Evolutionary conservation across 2,113 vertebrate species (phyloP).

Genomic region (Coryphaenoides rupestris): DNA sequence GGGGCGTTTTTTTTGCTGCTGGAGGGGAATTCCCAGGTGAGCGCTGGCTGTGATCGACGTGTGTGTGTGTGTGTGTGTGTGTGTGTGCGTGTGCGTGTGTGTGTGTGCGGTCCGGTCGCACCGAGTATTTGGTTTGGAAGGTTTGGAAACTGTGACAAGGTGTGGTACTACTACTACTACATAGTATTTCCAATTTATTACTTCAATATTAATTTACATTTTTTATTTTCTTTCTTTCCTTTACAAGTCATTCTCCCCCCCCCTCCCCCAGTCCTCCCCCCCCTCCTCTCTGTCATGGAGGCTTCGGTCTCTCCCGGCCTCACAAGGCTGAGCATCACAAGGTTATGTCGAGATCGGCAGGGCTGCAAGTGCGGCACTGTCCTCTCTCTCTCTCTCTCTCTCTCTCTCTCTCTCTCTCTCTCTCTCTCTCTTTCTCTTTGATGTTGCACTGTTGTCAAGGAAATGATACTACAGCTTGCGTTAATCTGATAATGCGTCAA

Average conservation of each 20-base stretch:
- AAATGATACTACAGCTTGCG: conserved; percentile 22
- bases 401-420: conserved; percentile 1
- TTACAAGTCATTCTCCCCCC: too few species aligned
- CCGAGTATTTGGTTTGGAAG: conserved; percentile 45
- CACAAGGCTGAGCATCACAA: conserved; percentile 3
- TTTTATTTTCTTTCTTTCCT: not conserved
- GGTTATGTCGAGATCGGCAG: conserved; percentile 31
- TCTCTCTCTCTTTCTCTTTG: not conserved
- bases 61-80: not conserved
- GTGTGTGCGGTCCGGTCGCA: conserved; percentile 50
- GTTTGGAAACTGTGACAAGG: conserved; percentile 45
- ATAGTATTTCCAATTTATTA: not conserved
- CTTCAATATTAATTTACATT: not conserved
- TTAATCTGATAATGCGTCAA: conserved; percentile 19
- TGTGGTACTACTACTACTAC: conserved; percentile 6
- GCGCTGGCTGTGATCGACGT: not conserved
- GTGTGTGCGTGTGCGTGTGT: conserved; percentile 45
- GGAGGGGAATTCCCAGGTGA: not conserved
- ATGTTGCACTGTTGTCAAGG: not conserved
- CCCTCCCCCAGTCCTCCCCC: not conserved
- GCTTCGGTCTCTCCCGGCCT: conserved; percentile 4
- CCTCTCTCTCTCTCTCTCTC: conserved; percentile 4
- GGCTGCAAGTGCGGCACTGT: conserved; percentile 17
- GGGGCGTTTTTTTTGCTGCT: conserved; percentile 23
- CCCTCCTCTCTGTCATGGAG: conserved; percentile 10